phyloP scores from a whole-genome alignment of 1,140 invertebrate genomes.

The Bombus breviceps region DNA sequence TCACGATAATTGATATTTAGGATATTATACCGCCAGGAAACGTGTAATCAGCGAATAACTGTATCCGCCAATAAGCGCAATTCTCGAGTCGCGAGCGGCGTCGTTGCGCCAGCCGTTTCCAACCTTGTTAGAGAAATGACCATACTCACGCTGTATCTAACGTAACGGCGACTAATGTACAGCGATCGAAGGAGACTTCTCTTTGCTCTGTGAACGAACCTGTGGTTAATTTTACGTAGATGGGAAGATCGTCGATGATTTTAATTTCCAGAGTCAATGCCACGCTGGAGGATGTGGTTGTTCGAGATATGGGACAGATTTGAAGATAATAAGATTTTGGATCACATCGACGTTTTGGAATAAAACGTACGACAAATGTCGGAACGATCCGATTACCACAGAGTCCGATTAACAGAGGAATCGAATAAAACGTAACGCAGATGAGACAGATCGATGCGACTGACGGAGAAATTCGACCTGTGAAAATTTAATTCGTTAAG shows the following conservation, averaged over 20 bases:
- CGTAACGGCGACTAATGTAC: background rate
- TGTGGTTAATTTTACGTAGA: too few relatives aligned
- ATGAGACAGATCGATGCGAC: too few relatives aligned
- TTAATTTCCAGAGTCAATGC: background rate
- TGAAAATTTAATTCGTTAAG: background rate
- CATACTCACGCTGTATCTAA: too few relatives aligned
- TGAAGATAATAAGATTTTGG: background rate
- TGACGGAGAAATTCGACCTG: background rate
- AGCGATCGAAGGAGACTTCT: background rate
- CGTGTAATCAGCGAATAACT: slow-evolving; percentile 51
- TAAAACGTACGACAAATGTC: background rate
- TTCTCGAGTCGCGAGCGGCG: slow-evolving; percentile 41
- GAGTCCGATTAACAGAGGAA: background rate
- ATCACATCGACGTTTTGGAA: background rate
- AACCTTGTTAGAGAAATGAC: slow-evolving; percentile 2
- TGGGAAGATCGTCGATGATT: too few relatives aligned
- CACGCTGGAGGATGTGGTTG: background rate
- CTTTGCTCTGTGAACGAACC: background rate
- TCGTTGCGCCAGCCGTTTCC: background rate
- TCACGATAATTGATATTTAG: slow-evolving; percentile 64
- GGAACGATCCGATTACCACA: background rate
- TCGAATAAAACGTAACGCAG: background rate
- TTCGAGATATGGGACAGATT: background rate
- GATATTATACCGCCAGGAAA: slow-evolving; percentile 45
- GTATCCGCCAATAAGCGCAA: slow-evolving; percentile 53